A percentile compares a stretch with the other conserved stretches of the same genome.
These are phyloP conservation scores for Machimus rusticus DNA, from an alignment of 2,888 invertebrate genomes.

Conservation along the genomic window DNA sequence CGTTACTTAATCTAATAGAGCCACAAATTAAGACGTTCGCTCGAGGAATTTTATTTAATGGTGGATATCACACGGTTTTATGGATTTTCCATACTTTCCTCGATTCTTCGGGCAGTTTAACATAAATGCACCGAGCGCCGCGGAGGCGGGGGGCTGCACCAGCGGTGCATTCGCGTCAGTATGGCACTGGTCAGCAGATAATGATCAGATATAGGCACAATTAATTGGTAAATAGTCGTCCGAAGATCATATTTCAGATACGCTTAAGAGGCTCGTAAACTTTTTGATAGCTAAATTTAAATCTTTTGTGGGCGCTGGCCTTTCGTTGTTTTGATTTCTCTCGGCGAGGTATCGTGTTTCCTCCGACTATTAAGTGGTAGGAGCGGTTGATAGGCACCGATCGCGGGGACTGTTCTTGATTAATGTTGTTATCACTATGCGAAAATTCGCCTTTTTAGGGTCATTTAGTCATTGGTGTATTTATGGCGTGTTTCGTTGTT, in stretches of 20 bases:
- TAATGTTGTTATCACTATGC: slow-evolving; percentile 27
- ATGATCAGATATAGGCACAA: slow-evolving; percentile 27
- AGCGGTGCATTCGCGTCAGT: neutral
- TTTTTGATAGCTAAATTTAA: slow-evolving; percentile 40
- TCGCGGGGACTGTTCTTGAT: neutral
- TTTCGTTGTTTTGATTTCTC: neutral
- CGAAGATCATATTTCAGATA: slow-evolving; percentile 46
- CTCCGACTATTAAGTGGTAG: neutral
- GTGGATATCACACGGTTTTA: slow-evolving; percentile 47
- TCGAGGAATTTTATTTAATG: slow-evolving; percentile 40
- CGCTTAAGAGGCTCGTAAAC: slow-evolving; percentile 31
- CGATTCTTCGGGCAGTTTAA: neutral
- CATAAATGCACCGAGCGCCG: neutral
- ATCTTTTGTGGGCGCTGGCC: neutral
- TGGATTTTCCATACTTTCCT: slow-evolving; percentile 29
- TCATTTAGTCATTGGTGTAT: neutral
- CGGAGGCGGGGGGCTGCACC: neutral
- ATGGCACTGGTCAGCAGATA: slow-evolving; percentile 18
- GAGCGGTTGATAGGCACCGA: neutral
- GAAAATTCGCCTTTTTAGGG: neutral
- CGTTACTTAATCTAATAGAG: slow-evolving; percentile 63
- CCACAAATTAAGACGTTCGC: slow-evolving; percentile 62
- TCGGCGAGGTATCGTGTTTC: neutral
- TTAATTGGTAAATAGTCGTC: slow-evolving; percentile 39
- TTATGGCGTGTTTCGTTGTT: neutral